Evolutionary conservation across 2,888 invertebrate species (phyloP).

Genomic region (Ichneumoninae sp.): DNA sequence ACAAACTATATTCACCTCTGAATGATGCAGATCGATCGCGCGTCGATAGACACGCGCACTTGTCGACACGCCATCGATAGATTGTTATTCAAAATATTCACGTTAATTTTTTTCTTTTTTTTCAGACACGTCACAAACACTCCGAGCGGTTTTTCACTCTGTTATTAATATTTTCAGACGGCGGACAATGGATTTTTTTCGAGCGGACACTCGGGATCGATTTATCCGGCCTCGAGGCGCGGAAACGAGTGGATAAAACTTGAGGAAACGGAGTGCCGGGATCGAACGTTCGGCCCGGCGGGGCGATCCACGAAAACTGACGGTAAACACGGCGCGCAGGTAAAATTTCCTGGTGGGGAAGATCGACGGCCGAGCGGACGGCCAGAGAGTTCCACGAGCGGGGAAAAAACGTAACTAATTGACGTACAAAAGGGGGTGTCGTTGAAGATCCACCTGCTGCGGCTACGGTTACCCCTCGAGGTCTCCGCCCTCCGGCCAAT

Average conservation of each 20-base stretch:
- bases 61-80: constrained; percentile 39
- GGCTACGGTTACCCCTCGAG: constrained; percentile 71
- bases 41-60: constrained; percentile 34
- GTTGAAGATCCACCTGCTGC: constrained; percentile 81
- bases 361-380: constrained; percentile 36
- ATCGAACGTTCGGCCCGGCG: constrained; percentile 49
- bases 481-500: constrained; percentile 81
- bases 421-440: constrained; percentile 77
- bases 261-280: constrained; percentile 18
- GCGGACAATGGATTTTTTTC: not conserved
- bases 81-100: constrained; percentile 43
- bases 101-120: constrained; percentile 21
- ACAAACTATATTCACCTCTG: constrained; percentile 49
- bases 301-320: constrained; percentile 71
- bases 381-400: constrained; percentile 12
- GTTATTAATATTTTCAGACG: constrained; percentile 24
- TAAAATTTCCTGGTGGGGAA: constrained; percentile 72
- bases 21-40: constrained; percentile 35
- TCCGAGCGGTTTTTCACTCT: constrained; percentile 38
- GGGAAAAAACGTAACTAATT: constrained; percentile 79
- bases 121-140: constrained; percentile 21
- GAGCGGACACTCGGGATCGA: not conserved
- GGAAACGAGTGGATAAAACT: not conserved
- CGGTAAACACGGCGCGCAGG: constrained; percentile 70
- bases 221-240: not conserved